Base-by-base conservation (phyloP, 92 coral and sea anemone species). In the Phymanthus crucifer region DNA sequence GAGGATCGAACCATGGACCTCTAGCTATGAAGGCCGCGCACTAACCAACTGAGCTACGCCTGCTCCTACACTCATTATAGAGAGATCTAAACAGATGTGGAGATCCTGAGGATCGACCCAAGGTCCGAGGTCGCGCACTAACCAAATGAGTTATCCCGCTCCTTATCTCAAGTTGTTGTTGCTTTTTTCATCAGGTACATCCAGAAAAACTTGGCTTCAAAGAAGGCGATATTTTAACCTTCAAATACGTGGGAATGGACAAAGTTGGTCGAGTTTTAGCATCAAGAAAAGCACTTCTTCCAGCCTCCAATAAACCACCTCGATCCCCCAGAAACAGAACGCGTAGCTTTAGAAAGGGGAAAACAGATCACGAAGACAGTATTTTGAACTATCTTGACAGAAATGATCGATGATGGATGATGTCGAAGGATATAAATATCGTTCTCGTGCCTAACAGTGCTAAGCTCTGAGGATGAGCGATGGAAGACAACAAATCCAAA, bases 231-330 rank as follows among this genome's bases (percentile, higher is more conserved):
- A 73, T 83, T 31, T 78, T 93, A 31, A 86, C 85, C 32, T 97
- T 95, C 17, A 91, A 80, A 75, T 95, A 90, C 82, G 83, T 95
- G 45, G 99, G 99, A 37, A 82, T 86, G 18, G 93, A 95, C 80
- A 87, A 74, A 37, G 79, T 83, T 27, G 93, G 93, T n/a, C 78
- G 89, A 83, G 75, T 89, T 73, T 83, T 84, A 32, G 80, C 89
- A 43, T 93, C 99, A 72, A 86, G 98, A 48, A 95, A 95, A 88
- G 92, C 96, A n/a, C 77, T 90, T 31, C 88, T 91, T 4, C 93
- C 97, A 2, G 77, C 85, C 26, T 91, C 98, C 8, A 71, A 84
- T 40, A 70, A 77, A 33, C 76, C 77, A 24, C 13, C 64, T 33
- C 75, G 75, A 32, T 34, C 31, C 40, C 66, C 83, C 6, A 58